Evolutionary conservation across 2,113 vertebrate genomes (phyloP), one percentile per base, ranked within the genome.

Genomic region (Anser cygnoides): DNA sequence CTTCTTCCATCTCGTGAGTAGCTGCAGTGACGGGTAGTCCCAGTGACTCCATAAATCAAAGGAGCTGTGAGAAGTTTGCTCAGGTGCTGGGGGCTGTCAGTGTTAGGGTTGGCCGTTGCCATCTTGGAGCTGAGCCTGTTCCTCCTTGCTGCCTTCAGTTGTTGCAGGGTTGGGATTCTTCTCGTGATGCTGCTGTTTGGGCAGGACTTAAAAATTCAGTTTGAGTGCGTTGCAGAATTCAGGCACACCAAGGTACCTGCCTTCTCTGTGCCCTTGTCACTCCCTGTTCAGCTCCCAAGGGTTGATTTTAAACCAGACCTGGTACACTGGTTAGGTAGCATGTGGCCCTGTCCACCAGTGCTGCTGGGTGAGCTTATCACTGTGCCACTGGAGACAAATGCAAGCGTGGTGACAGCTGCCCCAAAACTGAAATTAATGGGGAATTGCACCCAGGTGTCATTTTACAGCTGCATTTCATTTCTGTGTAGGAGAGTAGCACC

Each of bases 401-500:
- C 11, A 67, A n/a, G 50, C 35, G 3, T 22, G 14, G 25, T 23
- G 23, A 62, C 12, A 54, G 5, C n/a, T 67, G 31, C 29, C 26
- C 29, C 52, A 7, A 67, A 89, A 43, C 6, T 14, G 22, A 35
- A 31, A 9, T 11, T 17, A 84, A 55, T 4, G 12, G n/a, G 39
- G 7, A 65, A 10, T 29, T 86, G 22, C 11, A 67, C 17, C n/a
- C 31, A 46, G 6, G 6, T 55, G 19, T 33, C n/a, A n/a, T 37
- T 86, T 68, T 49, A 67, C 17, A 67, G 65, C 17, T 29, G 4
- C 11, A 16, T 26, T 59, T 55, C 17, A 13, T 26, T 59, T 55
- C 17, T 11, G 14, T 33, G 29, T 37, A 29, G 0, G 0, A 74
- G 31, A 37, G 25, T n/a, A 77, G 52, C 13, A 2, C 4, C 21